These are phyloP conservation scores for Aspidoscelis tigris DNA, from an alignment of 2,113 vertebrate species.

Conservation along the genomic window DNA sequence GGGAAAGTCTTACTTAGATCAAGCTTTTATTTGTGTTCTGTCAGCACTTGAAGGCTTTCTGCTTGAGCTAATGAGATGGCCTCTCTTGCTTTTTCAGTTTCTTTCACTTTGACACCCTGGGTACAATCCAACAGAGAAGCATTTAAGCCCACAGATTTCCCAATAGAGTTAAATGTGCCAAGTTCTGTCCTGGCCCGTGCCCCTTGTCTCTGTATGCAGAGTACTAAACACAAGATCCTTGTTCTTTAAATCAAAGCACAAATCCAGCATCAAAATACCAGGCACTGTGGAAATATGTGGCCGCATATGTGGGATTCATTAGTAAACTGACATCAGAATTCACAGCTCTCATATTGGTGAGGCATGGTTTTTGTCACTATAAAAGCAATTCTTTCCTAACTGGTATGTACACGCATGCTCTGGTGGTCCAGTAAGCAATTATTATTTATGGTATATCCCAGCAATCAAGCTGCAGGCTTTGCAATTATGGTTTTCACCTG, in stretches of 20 bases:
- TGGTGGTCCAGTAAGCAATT: neutral
- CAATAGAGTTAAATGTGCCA: neutral
- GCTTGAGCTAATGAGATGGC: no score
- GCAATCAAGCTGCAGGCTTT: neutral
- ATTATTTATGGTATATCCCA: neutral
- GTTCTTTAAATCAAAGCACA: neutral
- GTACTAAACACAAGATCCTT: neutral
- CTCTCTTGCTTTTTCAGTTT: no score
- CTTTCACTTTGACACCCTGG: neutral
- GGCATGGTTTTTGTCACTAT: neutral
- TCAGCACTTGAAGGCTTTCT: no score
- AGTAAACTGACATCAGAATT: neutral
- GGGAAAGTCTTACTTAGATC: no score
- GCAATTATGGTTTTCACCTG: neutral
- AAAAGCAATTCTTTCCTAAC: constrained; percentile 2
- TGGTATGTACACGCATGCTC: neutral
- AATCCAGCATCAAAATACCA: neutral
- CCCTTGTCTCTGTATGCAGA: neutral
- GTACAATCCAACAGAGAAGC: neutral
- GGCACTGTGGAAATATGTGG: neutral
- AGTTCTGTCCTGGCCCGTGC: neutral
- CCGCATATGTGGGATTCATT: neutral
- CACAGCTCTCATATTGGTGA: neutral
- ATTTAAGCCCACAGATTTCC: neutral
- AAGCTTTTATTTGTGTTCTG: no score